Percentiles rank a stretch among this genome's conserved stretches.
phyloP scores from a whole-genome alignment of 2,888 invertebrate genomes.

The Hydrotaea diabolus region DNA sequence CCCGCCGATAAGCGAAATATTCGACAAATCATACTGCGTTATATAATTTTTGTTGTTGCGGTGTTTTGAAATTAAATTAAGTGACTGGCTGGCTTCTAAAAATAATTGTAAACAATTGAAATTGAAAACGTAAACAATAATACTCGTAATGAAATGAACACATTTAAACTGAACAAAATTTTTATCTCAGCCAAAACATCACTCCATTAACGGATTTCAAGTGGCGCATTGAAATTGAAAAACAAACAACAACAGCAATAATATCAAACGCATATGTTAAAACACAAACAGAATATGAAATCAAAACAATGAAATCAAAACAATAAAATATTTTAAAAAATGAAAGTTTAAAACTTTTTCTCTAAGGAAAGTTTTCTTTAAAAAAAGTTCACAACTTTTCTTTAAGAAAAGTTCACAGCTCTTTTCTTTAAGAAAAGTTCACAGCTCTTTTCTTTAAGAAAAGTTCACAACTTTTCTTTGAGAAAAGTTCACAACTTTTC shows the following conservation, averaged over 20 bases:
- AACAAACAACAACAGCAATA: background rate
- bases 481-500: too few species aligned
- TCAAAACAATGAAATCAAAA: too few species aligned
- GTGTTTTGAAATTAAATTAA: background rate
- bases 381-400: too few species aligned
- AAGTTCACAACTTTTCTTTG: too few species aligned
- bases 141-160: background rate
- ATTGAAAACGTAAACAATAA: constrained; percentile 9
- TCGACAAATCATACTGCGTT: background rate
- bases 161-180: background rate
- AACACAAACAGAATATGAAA: background rate
- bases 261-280: background rate
- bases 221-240: background rate
- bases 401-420: too few species aligned
- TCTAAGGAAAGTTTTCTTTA: too few species aligned
- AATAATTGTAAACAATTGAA: constrained; percentile 10
- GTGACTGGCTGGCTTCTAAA: background rate
- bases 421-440: too few species aligned
- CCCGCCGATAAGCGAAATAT: background rate
- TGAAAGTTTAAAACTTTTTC: too few species aligned
- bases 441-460: too few species aligned
- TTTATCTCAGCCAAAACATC: background rate
- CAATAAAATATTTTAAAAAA: too few species aligned
- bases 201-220: background rate
- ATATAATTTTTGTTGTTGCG: background rate